phyloP scores from a whole-genome alignment of 2,797 vertebrate genomes.

The Calcarius lapponicus region DNA sequence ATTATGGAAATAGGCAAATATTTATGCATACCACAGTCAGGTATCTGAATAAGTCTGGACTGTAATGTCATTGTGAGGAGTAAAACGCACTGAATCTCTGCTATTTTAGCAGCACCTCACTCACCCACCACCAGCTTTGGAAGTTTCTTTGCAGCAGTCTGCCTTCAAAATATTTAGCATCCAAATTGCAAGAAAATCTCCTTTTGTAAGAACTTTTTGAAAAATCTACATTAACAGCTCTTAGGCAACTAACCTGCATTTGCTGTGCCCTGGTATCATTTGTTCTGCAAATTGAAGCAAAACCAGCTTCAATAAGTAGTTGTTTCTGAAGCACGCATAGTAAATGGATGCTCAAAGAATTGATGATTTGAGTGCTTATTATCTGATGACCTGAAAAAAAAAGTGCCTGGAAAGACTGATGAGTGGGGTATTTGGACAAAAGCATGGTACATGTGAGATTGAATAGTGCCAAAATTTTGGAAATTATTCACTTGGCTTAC shows the following conservation, averaged over 20 bases:
- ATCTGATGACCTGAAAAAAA: background rate
- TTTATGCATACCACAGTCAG: background rate
- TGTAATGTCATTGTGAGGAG: background rate
- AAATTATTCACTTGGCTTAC: background rate
- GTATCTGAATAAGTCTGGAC: background rate
- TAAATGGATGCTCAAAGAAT: background rate
- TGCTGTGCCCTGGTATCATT: background rate
- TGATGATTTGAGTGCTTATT: background rate
- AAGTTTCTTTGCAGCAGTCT: background rate
- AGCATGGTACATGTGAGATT: background rate
- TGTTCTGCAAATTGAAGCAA: background rate
- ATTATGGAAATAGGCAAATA: background rate
- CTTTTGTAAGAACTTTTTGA: background rate
- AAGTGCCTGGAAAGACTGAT: background rate
- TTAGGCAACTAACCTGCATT: background rate
- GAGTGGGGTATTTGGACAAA: background rate
- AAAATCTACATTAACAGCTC: background rate
- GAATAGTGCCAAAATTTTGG: background rate
- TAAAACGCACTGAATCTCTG: background rate
- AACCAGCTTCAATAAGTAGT: background rate
- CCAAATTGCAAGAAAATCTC: background rate
- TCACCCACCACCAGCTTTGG: background rate
- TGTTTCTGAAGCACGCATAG: background rate
- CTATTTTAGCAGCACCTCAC: background rate
- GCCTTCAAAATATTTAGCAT: background rate